Base-by-base conservation (phyloP, 2,797 vertebrate genomes). In the Dallia pectoralis region DNA sequence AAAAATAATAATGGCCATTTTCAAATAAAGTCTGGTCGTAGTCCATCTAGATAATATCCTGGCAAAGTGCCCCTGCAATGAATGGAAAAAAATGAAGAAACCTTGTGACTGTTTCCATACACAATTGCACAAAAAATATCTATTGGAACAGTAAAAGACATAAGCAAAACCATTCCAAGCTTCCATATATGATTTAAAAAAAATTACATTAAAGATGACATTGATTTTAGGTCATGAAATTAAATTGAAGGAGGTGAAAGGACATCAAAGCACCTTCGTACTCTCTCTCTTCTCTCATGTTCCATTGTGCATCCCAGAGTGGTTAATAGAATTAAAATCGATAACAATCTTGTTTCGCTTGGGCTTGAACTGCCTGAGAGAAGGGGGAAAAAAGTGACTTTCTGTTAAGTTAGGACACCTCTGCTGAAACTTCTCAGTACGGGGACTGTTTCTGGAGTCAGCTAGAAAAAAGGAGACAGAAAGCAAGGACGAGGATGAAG, bases 301-400 rank as follows among this genome's bases (percentile, higher is more conserved):
- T 81, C 86, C 87, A 79, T 88, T 91, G 18, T 36, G 14, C 63
- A 33, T 36, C 30, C 76, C 91, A 85, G 81, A 65, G 56, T 70
- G 85, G 88, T 95, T 96, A 91, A 98, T 96, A 86, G 96, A 95
- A 90, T 96, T 93, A 93, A 98, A 99, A 90, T 99, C 94, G 27
- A 98, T 96, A 89, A 96, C 88, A 84, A 99, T 94, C 92, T 93
- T 86, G 65, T 85, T 94, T 87, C 85, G 92, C 88, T 94, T 96
- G 32, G 97, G 95, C 77, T 91, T 87, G 91, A 96, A 97, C 89
- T 96, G 92, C 85, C 97, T 98, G 89, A 79, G 19, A 91, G 69
- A 74, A 76, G 87, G 32, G 32, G 36, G 67, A 36, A 59, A 22
- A 59, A 11, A 59, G 53, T 9, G 51, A 8, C 12, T 56, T 59